Base-by-base conservation (phyloP, 2,888 invertebrate species). In the Rosalia funebris region DNA sequence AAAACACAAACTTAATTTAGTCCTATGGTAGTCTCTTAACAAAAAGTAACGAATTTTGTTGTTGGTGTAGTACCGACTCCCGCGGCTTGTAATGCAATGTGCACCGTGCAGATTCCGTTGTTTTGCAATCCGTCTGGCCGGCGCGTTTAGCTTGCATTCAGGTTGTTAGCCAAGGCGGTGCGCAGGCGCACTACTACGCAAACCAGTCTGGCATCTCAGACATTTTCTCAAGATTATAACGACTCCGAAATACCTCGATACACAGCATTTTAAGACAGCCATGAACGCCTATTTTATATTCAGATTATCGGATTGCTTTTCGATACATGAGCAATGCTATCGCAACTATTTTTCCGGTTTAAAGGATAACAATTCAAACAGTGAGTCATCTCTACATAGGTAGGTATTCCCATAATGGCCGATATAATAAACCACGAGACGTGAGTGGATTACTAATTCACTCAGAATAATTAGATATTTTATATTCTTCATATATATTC, bases 91-190 rank as follows among this genome's bases (percentile, higher is more conserved):
- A 79, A 74, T 80, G 80, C 81, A 81, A 79, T 79, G 79, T 80
- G 81, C 81, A 79, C 76, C 75, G 75, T 71, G 75, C 76, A 76
- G 75, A 77, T 77, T 77, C 77, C 79, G 79, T 80, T 79, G 80
- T 80, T 80, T 80, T 79, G 81, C 80, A 79, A 77, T 76, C 77
- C 75, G 78, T 78, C 79, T 76, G 73, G 76, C 71, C 73, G 74
- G 74, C 74, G 74, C 75, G 75, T 67, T 68, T 69, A 65, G 61
- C 65, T 69, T 77, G 79, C 79, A 79, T 79, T 79, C 75, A 71
- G 76, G 75, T 77, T 75, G 75, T 71, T 72, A 68, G 73, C 70
- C 69, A 45, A 57, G 71, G 63, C 69, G 69, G 65, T 66, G 72
- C 73, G 71, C 77, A 73, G 72, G 77, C 77, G 77, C 65, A 54